These are phyloP conservation scores for Timema podura DNA, from an alignment of 2,888 invertebrate species.

Conservation along the genomic window DNA sequence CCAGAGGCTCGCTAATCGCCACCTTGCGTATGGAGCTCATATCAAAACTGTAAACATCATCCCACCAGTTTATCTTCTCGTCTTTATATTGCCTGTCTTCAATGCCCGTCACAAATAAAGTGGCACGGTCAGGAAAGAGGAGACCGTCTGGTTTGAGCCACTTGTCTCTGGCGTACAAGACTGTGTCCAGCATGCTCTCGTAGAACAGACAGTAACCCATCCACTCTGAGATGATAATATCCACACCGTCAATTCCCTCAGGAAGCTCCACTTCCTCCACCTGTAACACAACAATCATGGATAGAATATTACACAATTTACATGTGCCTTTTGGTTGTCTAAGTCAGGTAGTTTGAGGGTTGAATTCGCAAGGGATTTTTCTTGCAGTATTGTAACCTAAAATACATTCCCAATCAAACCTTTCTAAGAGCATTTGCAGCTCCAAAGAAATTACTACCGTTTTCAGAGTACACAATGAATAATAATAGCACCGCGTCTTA, in stretches of 20 bases:
- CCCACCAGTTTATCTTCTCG: constrained; percentile 99
- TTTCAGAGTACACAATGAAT: too few relatives aligned
- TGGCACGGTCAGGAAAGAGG: constrained; percentile 70
- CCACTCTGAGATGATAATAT: constrained; percentile 84
- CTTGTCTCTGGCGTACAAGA: constrained; percentile 96
- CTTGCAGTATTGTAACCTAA: too few relatives aligned
- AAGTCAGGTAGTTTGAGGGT: too few relatives aligned
- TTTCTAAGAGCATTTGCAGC: too few relatives aligned
- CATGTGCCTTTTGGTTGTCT: too few relatives aligned
- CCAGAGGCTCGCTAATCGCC: constrained; percentile 96
- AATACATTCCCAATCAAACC: too few relatives aligned
- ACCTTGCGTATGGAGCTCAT: constrained; percentile 98
- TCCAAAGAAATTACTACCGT: too few relatives aligned
- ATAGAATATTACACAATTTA: background rate
- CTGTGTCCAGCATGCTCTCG: constrained; percentile 99
- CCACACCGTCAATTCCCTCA: constrained; percentile 84
- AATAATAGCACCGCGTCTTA: too few relatives aligned
- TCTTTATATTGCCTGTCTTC: constrained; percentile 99
- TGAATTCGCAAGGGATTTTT: too few relatives aligned
- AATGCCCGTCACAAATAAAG: constrained; percentile 88
- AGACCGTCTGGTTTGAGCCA: constrained; percentile 91
- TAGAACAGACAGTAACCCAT: constrained; percentile 92
- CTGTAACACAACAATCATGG: constrained; percentile 39
- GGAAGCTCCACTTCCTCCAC: constrained; percentile 94
- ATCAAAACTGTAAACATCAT: constrained; percentile 98